These are phyloP conservation scores for Hypotaenidia philippensis DNA, from an alignment of 2,797 vertebrate species.

Conservation along the genomic window DNA sequence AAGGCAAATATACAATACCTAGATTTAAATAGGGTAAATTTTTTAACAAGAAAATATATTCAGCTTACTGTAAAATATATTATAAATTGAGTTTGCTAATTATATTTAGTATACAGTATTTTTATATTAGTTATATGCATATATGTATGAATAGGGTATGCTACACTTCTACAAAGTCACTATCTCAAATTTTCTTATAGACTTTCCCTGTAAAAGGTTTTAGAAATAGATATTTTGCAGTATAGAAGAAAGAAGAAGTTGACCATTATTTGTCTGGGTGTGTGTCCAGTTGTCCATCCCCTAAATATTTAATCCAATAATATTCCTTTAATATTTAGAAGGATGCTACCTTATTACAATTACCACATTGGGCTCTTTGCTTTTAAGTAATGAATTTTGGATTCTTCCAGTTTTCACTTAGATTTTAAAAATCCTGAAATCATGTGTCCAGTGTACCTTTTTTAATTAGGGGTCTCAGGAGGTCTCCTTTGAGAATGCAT, in stretches of 20 bases:
- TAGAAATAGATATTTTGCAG: background rate
- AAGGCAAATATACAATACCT: background rate
- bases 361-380: rapidly evolving
- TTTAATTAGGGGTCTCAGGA: background rate
- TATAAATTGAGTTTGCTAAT: too few relatives aligned
- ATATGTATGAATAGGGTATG: background rate
- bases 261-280: background rate
- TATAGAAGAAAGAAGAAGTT: background rate
- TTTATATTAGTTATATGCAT: background rate
- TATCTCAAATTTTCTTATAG: background rate
- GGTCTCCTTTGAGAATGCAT: background rate
- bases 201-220: background rate
- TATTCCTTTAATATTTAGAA: background rate
- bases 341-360: background rate
- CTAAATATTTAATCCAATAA: background rate
- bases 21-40: background rate
- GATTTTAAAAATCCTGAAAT: background rate
- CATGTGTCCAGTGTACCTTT: background rate
- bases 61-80: too few relatives aligned
- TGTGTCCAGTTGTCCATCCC: background rate
- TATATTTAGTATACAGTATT: too few relatives aligned
- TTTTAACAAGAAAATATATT: too few relatives aligned
- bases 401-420: background rate
- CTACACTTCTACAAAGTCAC: background rate
- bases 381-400: background rate